phyloP scores from a whole-genome alignment of 23 tunicate genomes.

The Diplosoma virens region DNA sequence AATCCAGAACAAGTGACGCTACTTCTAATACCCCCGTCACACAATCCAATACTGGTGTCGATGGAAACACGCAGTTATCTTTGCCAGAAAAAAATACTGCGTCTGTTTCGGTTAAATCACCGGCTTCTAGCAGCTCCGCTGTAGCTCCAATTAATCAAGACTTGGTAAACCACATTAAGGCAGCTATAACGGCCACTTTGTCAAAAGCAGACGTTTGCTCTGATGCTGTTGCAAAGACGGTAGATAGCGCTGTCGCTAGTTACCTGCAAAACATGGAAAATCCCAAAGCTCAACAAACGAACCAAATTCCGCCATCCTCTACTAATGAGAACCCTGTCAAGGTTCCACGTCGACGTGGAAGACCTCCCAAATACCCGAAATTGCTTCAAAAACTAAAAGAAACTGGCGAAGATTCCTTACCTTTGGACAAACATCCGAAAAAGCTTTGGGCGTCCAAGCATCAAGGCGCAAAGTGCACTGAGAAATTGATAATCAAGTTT shows the following conservation, averaged over 20 bases:
- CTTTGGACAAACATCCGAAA: conserved; percentile 65
- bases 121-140: too few relatives aligned
- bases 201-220: conserved; percentile 20
- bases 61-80: too few relatives aligned
- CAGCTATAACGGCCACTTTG: conserved; percentile 57
- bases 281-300: not conserved
- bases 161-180: conserved; percentile 71
- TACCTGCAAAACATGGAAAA: conserved; percentile 31
- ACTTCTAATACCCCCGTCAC: too few relatives aligned
- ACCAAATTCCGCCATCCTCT: not conserved
- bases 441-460: conserved; percentile 79
- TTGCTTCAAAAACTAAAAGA: not conserved
- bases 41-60: too few relatives aligned
- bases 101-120: too few relatives aligned
- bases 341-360: not conserved
- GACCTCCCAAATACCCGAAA: conserved; percentile 40
- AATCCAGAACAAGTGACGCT: too few relatives aligned
- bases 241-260: conserved; percentile 79
- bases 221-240: conserved; percentile 67
- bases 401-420: not conserved
- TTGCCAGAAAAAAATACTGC: too few relatives aligned
- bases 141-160: conserved; percentile 29
- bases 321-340: not conserved
- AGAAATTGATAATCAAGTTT: not conserved
- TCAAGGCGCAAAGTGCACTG: conserved; percentile 1